These are phyloP conservation scores for Pheosia tremula DNA, from an alignment of 2,888 invertebrate genomes.

Conservation along the genomic window DNA sequence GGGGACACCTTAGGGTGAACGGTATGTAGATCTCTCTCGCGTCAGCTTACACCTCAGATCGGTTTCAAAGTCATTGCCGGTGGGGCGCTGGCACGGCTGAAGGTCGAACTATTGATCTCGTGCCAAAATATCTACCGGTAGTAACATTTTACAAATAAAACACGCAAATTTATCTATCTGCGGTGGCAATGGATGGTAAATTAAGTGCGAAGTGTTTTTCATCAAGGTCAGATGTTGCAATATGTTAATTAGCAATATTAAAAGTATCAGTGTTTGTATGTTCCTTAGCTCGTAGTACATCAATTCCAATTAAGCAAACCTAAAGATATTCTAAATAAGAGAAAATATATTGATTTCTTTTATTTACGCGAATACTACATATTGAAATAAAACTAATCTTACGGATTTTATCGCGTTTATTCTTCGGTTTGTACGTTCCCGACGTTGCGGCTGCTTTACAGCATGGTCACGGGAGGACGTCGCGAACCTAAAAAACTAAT, in stretches of 20 bases:
- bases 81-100: conserved; percentile 11
- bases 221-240: not conserved
- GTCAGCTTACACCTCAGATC: not conserved
- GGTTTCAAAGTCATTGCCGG: conserved; percentile 20
- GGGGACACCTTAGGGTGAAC: not conserved
- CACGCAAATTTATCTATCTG: not conserved
- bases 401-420: too few species aligned
- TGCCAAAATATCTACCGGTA: conserved; percentile 6
- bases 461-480: too few species aligned
- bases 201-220: not conserved
- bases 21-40: not conserved
- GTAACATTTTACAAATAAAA: not conserved
- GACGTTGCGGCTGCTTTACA: too few species aligned
- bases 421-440: too few species aligned
- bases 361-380: too few species aligned
- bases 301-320: too few species aligned
- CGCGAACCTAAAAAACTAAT: too few species aligned
- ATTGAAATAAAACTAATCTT: too few species aligned
- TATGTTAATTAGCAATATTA: not conserved
- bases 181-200: not conserved
- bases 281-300: too few species aligned
- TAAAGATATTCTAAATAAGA: too few species aligned
- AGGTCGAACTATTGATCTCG: conserved; percentile 2
- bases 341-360: too few species aligned
- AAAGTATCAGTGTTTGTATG: too few species aligned